Conservation (phyloP, 2,888 invertebrate species). For the Metallyticus violacea region DNA sequence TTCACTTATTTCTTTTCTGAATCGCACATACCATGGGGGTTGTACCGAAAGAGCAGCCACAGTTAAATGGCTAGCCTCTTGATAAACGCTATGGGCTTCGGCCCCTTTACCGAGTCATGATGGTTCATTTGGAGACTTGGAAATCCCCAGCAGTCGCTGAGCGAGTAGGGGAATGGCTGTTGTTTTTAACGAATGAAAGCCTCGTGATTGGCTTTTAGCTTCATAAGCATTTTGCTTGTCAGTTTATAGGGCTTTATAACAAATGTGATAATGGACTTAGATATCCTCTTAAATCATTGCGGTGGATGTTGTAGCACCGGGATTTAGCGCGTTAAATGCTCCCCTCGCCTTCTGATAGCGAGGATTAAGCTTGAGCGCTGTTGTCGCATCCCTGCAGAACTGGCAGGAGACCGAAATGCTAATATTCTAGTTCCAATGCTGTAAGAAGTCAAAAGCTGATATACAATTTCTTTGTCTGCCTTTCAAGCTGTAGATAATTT, state of each 20-base stretch:
- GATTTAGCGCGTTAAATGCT: background rate
- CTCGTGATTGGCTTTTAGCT: background rate
- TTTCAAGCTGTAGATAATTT: too few species aligned
- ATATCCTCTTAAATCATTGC: background rate
- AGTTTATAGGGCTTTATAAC: background rate
- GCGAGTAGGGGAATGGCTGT: background rate
- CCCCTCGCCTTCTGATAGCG: background rate
- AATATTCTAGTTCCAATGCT: too few species aligned
- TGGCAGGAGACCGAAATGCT: too few species aligned
- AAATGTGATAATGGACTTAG: background rate
- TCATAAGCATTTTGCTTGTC: background rate
- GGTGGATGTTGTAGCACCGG: background rate
- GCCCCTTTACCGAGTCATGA: too few species aligned
- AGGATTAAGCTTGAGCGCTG: background rate
- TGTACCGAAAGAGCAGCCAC: too few species aligned
- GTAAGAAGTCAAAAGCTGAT: too few species aligned
- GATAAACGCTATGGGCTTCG: too few species aligned
- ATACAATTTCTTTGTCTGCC: too few species aligned
- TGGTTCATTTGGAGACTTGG: background rate
- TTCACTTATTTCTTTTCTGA: too few species aligned
- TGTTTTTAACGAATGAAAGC: background rate
- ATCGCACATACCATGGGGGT: too few species aligned
- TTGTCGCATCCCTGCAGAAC: background rate
- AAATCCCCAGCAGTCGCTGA: background rate
- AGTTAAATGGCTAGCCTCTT: too few species aligned